Evolutionary conservation across 2,888 invertebrate genomes (phyloP), one percentile per base, ranked within the genome.

Genomic region (Eurytoma adleriae): DNA sequence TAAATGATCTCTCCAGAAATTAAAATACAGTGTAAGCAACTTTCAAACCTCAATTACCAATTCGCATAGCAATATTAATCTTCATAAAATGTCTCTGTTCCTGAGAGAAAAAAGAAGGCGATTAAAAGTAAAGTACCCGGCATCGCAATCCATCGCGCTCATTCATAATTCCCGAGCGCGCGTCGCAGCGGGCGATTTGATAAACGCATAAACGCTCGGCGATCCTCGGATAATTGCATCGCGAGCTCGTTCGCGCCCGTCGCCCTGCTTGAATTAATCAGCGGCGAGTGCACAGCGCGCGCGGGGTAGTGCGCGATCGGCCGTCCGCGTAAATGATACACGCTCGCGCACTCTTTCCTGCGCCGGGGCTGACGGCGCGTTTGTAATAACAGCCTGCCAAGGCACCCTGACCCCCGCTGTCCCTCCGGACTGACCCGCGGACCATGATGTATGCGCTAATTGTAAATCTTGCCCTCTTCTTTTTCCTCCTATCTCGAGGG

Each of bases 351-450:
- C 52, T 52, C 75, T 67, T 67, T 66, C 24, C 20, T 48, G n/a
- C 57, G n/a, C 59, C n/a, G 59, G 4, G 59, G 40, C 40, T 56
- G 74, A 40, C 77, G 52, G 84, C 85, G 85, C 86, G 85, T 86
- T 83, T 86, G 87, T 89, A 89, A 89, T 89, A 88, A 89, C 89
- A 89, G 89, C 89, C 88, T 89, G 88, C 87, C 87, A 87, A 83
- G 83, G 83, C 84, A 85, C 82, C 82, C 86, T 83, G 83, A 83
- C 85, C 80, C 82, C 84, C 83, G 83, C 83, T 78, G 84, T 57
- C 80, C 79, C 79, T 70, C 72, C 74, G 7, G 57, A 84, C 84
- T 80, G 85, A 83, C 84, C 87, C 85, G 86, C 85, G 83, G 82
- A 85, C 86, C 84, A 84, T 89, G 89, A 89, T 89, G 88, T 88